Conservation (phyloP, 2,113 vertebrate species). For the Cynocephalus volans region DNA sequence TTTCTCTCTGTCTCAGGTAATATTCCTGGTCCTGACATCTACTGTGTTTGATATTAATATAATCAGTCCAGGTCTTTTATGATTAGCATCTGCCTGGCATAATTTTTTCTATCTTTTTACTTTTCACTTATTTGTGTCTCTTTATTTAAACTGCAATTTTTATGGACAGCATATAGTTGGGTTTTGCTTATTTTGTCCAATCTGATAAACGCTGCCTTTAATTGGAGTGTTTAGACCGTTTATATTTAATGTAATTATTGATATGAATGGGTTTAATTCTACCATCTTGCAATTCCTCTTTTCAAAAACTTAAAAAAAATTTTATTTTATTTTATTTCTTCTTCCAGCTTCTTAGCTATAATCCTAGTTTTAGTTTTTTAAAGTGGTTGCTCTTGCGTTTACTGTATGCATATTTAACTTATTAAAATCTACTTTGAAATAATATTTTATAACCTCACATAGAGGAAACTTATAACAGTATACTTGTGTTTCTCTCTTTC, state of each 20-base stretch:
- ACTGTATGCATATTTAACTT: no score
- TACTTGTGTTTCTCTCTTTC: no score
- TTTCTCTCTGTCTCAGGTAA: neutral
- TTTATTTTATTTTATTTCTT: no score
- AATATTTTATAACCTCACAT: no score
- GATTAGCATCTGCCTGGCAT: neutral
- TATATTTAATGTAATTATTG: neutral
- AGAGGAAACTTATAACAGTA: no score
- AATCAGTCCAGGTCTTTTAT: neutral
- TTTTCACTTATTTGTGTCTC: neutral
- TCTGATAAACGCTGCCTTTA: neutral
- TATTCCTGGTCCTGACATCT: neutral
- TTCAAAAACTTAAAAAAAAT: no score
- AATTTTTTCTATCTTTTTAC: neutral
- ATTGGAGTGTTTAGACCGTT: neutral
- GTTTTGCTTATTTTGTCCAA: neutral
- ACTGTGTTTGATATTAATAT: neutral
- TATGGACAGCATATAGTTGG: neutral
- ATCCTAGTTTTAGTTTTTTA: no score
- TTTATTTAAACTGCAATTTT: neutral
- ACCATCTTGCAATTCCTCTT: no score
- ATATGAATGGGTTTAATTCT: no score
- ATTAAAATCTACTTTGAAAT: no score
- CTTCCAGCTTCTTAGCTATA: no score
- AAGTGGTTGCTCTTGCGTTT: no score